These are phyloP conservation scores for Megatriorchis doriae DNA, from an alignment of 2,113 vertebrate species.

Conservation along the genomic window DNA sequence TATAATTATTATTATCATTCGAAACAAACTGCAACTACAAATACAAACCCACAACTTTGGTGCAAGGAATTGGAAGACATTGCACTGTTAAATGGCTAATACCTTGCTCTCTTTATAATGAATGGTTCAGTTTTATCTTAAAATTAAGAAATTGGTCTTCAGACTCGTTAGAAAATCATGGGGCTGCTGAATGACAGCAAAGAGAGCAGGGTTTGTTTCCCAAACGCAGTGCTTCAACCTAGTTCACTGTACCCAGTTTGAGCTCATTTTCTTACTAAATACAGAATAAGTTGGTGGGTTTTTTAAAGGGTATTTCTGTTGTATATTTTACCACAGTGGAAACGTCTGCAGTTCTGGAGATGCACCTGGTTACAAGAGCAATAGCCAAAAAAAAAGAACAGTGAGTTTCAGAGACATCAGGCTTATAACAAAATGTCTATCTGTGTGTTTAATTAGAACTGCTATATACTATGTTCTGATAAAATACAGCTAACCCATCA, in stretches of 20 bases:
- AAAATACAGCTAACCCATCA: not conserved
- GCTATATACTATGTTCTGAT: not conserved
- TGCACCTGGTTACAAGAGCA: not conserved
- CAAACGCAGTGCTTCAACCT: not conserved
- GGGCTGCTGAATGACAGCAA: not conserved
- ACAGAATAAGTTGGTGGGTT: not conserved
- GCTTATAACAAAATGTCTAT: not conserved
- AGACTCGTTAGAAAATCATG: not conserved
- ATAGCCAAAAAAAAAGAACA: not conserved
- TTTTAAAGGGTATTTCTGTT: not conserved
- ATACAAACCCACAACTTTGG: not conserved
- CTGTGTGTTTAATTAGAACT: not conserved
- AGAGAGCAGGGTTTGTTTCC: accelerated
- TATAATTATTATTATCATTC: not conserved
- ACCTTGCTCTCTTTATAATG: not conserved
- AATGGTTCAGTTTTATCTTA: not conserved
- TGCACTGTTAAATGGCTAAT: not conserved
- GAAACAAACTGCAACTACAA: not conserved
- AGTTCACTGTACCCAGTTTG: not conserved
- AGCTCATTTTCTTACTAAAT: not conserved
- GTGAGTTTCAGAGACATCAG: conserved; percentile 54
- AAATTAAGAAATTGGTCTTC: not conserved
- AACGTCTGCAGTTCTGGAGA: not conserved
- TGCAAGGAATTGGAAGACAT: not conserved
- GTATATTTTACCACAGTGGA: conserved; percentile 34